Evolutionary conservation across 2,888 invertebrate species (phyloP), one percentile per base, ranked within the genome.

Genomic region (Polyommatus iphigenia): DNA sequence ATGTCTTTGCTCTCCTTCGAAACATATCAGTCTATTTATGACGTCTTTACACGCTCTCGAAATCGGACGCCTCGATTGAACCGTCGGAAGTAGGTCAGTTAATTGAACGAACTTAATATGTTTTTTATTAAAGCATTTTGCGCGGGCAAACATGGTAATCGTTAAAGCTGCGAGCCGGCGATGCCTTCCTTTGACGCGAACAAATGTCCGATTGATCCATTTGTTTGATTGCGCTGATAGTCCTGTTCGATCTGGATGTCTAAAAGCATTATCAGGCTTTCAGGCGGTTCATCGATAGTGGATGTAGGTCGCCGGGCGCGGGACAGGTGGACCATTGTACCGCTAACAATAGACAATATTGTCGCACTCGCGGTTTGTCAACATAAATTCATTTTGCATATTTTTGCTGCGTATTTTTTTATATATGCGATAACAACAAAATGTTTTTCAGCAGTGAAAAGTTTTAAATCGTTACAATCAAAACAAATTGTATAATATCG

Each of bases 251-350:
- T n/a, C 67, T 77, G 77, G 77, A 79, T 78, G 76, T 78, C 77
- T 80, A 75, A 75, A 62, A 77, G 80, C 78, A 80, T 87, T 88
- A 88, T 83, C 85, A 84, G 83, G 84, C 85, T 84, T 85, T 84
- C 85, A 86, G 85, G 83, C 84, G 86, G 89, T 87, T 88, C 89
- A 88, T 84, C 85, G 79, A 62, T 84, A 85, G 84, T 84, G 85
- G 85, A 91, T 88, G 86, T 91, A 86, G 92, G 91, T 89, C 91
- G 89, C 82, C 83, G 54, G 54, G 54, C 54, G 54, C 86, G 85
- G 85, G 76, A 77, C 84, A 80, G 77, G 77, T 72, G 77, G 84
- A 84, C 80, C 80, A 80, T 88, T 88, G 87, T 88, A 83, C 81
- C 86, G 83, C 83, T 84, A 78, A 81, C 81, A 81, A 80, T 80